These are phyloP conservation scores for Drosophila flavopinicola DNA, from an alignment of 2,888 invertebrate genomes.

Conservation along the genomic window DNA sequence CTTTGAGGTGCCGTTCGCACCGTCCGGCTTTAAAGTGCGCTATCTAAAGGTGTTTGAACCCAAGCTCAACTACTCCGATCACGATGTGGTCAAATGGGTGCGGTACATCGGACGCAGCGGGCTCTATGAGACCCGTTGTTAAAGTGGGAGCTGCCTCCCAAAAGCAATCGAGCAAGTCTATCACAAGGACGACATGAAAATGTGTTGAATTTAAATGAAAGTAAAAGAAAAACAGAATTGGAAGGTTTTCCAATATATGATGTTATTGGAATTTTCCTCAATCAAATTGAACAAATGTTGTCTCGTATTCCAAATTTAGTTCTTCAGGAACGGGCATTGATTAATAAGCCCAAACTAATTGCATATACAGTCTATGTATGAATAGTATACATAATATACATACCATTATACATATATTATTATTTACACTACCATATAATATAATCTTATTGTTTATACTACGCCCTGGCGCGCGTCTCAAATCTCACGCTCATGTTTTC, in stretches of 20 bases:
- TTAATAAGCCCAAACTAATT: slow-evolving; percentile 23
- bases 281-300: slow-evolving; percentile 72
- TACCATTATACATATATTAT: slow-evolving; percentile 55
- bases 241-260: slow-evolving; percentile 28
- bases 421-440: slow-evolving; percentile 33
- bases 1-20: slow-evolving; percentile 99
- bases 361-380: slow-evolving; percentile 31
- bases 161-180: slow-evolving; percentile 52
- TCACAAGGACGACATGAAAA: slow-evolving; percentile 38
- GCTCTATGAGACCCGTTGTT: slow-evolving; percentile 99
- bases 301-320: slow-evolving; percentile 73
- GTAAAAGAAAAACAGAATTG: slow-evolving; percentile 27
- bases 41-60: slow-evolving; percentile 99
- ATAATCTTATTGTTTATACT: slow-evolving; percentile 54
- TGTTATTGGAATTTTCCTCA: slow-evolving; percentile 65
- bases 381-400: slow-evolving; percentile 25
- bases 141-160: slow-evolving; percentile 75
- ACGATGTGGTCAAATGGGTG: slow-evolving; percentile 99
- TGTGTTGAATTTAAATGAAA: slow-evolving; percentile 51
- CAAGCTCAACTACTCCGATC: slow-evolving; percentile 99
- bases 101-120: slow-evolving; percentile 99
- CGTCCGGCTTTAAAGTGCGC: slow-evolving; percentile 99
- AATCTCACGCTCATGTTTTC: slow-evolving; percentile 60
- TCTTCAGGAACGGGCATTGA: slow-evolving; percentile 44
- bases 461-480: slow-evolving; percentile 56